A percentile compares a stretch with the other conserved stretches of the same genome.
Conservation (phyloP, 2,797 vertebrate species). For the Poeciliopsis gracilis region DNA sequence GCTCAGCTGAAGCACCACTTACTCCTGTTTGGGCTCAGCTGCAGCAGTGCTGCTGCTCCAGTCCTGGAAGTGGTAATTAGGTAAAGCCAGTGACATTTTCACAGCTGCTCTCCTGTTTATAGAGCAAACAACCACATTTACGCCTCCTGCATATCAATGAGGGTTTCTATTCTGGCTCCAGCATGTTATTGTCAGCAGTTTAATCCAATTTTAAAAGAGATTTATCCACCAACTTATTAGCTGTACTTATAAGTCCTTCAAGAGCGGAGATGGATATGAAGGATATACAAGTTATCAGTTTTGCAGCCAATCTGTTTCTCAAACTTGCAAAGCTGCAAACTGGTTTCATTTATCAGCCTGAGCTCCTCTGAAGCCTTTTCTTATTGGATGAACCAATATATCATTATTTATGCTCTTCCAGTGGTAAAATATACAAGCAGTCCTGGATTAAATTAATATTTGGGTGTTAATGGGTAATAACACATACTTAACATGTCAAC, state of each 20-base stretch:
- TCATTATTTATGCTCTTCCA: neutral
- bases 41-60: slow-evolving; percentile 28
- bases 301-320: slow-evolving; percentile 1
- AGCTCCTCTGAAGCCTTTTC: neutral
- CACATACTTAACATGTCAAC: neutral
- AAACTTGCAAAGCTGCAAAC: neutral
- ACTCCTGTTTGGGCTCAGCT: slow-evolving; percentile 36
- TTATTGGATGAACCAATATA: neutral
- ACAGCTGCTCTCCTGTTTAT: slow-evolving; percentile 34
- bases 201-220: neutral
- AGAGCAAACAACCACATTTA: slow-evolving; percentile 15
- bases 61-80: slow-evolving; percentile 45
- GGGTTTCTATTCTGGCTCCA: slow-evolving; percentile 13
- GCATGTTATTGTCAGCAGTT: slow-evolving; percentile 7
- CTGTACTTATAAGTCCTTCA: neutral
- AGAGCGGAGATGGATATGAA: neutral
- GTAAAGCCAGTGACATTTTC: slow-evolving; percentile 41
- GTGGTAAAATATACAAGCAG: neutral
- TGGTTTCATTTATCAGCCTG: neutral
- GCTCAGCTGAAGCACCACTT: slow-evolving; percentile 37
- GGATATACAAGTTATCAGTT: neutral
- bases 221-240: neutral
- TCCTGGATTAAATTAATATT: neutral
- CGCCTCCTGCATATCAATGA: neutral
- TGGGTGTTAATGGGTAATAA: neutral